A percentile compares a stretch with the other conserved stretches of the same genome.
Conservation (phyloP, 2,888 invertebrate genomes). For the Mechanitis mazaeus region DNA sequence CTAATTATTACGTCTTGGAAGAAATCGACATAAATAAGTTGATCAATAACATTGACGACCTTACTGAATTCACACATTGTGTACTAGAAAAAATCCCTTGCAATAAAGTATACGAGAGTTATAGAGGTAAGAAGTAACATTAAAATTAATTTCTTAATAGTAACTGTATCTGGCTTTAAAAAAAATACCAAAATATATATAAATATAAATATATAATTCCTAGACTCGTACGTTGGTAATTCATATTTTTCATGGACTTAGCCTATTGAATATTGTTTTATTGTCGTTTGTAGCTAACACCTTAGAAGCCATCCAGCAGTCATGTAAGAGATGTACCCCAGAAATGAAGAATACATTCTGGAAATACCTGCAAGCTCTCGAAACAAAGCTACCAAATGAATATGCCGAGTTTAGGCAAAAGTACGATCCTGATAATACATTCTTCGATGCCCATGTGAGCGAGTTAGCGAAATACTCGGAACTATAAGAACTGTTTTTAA, state of each 20-base stretch:
- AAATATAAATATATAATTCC: too few species aligned
- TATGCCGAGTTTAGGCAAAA: constrained; percentile 7
- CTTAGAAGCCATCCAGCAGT: constrained; percentile 29
- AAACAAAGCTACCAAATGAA: constrained; percentile 6
- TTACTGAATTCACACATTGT: neutral
- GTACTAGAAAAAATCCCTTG: neutral
- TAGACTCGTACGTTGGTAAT: too few species aligned
- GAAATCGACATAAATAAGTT: neutral
- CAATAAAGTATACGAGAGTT: neutral
- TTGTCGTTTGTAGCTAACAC: constrained; percentile 17
- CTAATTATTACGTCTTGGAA: neutral
- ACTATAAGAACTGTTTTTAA: neutral
- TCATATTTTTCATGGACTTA: too few species aligned
- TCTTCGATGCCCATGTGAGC: constrained; percentile 10
- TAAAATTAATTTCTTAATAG: neutral
- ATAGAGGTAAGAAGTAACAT: constrained; percentile 34
- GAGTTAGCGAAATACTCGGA: constrained; percentile 1
- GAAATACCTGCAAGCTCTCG: constrained; percentile 10
- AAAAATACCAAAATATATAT: too few species aligned
- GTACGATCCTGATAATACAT: constrained; percentile 14
- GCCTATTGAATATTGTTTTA: too few species aligned
- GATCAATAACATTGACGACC: neutral
- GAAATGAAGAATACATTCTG: constrained; percentile 5
- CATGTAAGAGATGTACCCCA: constrained; percentile 70
- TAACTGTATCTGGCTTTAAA: too few species aligned